Base-by-base conservation (phyloP, 2,113 vertebrate genomes). In the Seriola quinqueradiata region DNA sequence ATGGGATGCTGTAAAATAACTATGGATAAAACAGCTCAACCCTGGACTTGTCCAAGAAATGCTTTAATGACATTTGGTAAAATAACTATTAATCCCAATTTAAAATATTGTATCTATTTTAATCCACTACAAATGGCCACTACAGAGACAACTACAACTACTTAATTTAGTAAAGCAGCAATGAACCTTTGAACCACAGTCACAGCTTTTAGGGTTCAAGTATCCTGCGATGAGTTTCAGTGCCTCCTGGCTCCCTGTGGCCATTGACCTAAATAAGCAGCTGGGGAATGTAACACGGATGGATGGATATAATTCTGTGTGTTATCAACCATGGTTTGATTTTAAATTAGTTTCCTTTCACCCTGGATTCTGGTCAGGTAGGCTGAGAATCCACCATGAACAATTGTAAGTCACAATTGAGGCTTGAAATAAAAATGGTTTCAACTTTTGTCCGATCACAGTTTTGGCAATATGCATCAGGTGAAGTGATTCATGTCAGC, bases 201-300 rank as follows among this genome's bases (percentile, higher is more conserved):
- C 16, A 48, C 14, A 67, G 40, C 52, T 23, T 46, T 58, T 13
- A 14, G 23, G 19, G 46, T 28, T 32, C 17, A 42, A 32, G 48
- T 42, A 9, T n/a, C 60, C 16, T 19, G n/a, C 0, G 3, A 3
- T 36, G 23, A 23, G 23, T 54, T 21, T 19, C 58, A 23, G 36
- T 63, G 52, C 4, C 21, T 21, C 58, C 28, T 14, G 46, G 34
- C 50, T 36, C 61, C 50, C 19, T 44, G 36, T 38, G 55, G 40
- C 28, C n/a, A 50, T 11, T 66, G 78, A 80, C 70, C 52, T 32
- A 61, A 36, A 59, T 50, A 32, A 25, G 57, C 72, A 64, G 36
- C 38, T 57, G 58, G 10, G 1, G 48, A 59, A 63, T 6, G 8
- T 32, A 70, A 57, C 14, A 10, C 50, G 54, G 65, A 50, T 21